Conservation (phyloP, 2,888 invertebrate genomes). For the Pristionchus maxplancki region DNA sequence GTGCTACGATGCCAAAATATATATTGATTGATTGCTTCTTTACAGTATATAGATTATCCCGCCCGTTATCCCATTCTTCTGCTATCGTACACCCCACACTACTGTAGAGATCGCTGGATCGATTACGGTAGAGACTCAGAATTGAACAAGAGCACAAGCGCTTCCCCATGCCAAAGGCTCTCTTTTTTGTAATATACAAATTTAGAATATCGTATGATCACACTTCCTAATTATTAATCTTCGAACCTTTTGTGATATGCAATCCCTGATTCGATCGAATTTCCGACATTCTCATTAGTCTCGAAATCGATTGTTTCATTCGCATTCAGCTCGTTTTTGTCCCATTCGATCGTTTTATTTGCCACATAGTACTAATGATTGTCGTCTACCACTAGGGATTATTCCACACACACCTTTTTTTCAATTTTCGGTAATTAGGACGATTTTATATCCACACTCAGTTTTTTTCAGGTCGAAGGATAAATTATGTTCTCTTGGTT, state of each 20-base stretch:
- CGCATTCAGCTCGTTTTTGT: conserved; percentile 28
- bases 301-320: conserved; percentile 7
- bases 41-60: conserved; percentile 50
- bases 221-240: conserved; percentile 43
- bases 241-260: conserved; percentile 30
- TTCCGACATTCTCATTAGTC: background rate
- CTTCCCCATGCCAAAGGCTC: conserved; percentile 45
- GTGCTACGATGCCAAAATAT: conserved; percentile 43
- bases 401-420: conserved; percentile 12
- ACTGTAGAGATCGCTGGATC: conserved; percentile 35
- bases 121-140: background rate
- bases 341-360: conserved; percentile 41
- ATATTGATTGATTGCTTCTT: background rate
- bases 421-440: background rate
- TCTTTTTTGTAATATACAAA: conserved; percentile 39
- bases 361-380: conserved; percentile 40
- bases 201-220: conserved; percentile 22
- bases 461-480: conserved; percentile 24
- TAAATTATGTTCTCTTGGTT: conserved; percentile 33
- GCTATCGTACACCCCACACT: conserved; percentile 29
- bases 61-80: background rate
- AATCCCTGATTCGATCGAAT: conserved; percentile 29
- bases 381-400: conserved; percentile 15
- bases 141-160: conserved; percentile 11
- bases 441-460: background rate